phyloP scores from a whole-genome alignment of 2,888 invertebrate genomes.

The Ormia ochracea region DNA sequence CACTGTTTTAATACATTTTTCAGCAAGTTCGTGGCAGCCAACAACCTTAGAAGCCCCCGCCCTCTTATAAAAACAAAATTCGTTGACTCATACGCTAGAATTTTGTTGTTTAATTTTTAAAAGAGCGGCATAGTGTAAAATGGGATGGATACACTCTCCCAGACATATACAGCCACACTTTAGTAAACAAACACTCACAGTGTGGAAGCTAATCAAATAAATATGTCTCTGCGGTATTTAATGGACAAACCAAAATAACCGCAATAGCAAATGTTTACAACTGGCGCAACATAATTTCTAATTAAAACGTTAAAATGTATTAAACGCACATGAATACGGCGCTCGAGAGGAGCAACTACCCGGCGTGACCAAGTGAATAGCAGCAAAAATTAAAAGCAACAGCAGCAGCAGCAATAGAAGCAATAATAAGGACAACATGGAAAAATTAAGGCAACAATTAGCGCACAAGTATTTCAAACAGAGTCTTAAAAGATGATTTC shows the following conservation, averaged over 20 bases:
- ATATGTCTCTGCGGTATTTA: conserved; percentile 63
- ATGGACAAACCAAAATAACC: conserved; percentile 62
- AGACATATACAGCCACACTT: neutral
- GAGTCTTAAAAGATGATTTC: neutral
- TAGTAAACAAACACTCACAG: neutral
- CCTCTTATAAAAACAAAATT: too few species aligned
- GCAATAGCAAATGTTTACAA: conserved; percentile 63
- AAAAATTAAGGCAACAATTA: neutral
- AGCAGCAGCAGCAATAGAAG: conserved; percentile 12
- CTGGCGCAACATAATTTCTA: conserved; percentile 63
- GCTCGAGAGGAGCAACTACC: too few species aligned
- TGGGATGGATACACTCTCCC: neutral
- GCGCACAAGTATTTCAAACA: neutral
- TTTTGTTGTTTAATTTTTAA: too few species aligned
- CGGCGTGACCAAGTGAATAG: too few species aligned
- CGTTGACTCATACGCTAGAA: too few species aligned
- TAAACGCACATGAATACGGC: conserved; percentile 50
- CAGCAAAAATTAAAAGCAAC: neutral
- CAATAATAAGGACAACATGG: neutral
- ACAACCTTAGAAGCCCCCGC: too few species aligned
- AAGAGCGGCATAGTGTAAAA: neutral
- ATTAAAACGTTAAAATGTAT: conserved; percentile 61
- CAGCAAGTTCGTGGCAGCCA: too few species aligned
- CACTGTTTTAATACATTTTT: too few species aligned
- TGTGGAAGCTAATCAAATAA: conserved; percentile 61